These are phyloP conservation scores for Anthoscopus minutus DNA, from an alignment of 2,113 vertebrate genomes.

Conservation along the genomic window DNA sequence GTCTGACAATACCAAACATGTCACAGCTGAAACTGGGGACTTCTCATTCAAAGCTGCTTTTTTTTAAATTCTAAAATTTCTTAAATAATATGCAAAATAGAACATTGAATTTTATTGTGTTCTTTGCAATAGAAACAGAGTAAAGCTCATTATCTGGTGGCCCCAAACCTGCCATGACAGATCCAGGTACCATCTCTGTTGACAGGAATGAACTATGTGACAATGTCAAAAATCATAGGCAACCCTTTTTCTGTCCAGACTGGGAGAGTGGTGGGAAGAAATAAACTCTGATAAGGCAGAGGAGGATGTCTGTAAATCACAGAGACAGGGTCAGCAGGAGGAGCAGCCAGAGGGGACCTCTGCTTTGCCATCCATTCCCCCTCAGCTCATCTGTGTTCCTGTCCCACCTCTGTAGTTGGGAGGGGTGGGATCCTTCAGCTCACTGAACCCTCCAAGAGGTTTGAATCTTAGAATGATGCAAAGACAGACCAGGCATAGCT, in stretches of 20 bases:
- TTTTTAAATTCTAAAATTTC: not conserved
- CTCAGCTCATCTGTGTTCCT: not conserved
- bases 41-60: not conserved
- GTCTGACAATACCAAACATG: not conserved
- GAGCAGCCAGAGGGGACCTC: not conserved
- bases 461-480: not conserved
- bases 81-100: not conserved
- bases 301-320: rapidly evolving
- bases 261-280: not conserved
- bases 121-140: not conserved
- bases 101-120: not conserved
- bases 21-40: not conserved
- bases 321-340: not conserved
- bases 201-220: not conserved
- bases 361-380: rapidly evolving
- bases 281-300: not conserved
- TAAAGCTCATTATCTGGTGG: not conserved
- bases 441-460: not conserved
- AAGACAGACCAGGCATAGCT: not conserved
- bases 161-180: not conserved
- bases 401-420: not conserved
- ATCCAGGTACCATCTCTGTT: not conserved
- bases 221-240: not conserved
- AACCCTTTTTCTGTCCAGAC: not conserved
- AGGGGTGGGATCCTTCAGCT: not conserved